Evolutionary conservation across 2,113 vertebrate genomes (phyloP).

Genomic region (Cryptoleucopteryx plumbea): DNA sequence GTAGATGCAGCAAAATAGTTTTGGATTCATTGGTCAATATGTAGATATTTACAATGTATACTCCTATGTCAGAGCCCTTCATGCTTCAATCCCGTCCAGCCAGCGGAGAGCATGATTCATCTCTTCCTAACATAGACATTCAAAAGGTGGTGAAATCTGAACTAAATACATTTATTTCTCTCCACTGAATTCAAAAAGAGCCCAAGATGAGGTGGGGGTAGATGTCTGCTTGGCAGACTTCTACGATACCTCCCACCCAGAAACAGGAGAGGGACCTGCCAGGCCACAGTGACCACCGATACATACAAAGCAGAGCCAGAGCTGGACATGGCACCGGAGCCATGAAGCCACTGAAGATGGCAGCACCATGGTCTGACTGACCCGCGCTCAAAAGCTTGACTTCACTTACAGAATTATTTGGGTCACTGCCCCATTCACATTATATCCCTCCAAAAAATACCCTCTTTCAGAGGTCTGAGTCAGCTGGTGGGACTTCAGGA

Average conservation of each 20-base stretch:
- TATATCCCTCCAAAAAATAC: background rate
- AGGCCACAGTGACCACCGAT: background rate
- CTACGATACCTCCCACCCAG: background rate
- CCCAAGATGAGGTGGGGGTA: background rate
- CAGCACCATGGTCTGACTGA: background rate
- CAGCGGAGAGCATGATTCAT: background rate
- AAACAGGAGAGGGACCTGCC: background rate
- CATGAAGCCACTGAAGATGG: accelerated
- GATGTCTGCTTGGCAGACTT: background rate
- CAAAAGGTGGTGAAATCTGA: background rate
- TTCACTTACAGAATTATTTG: background rate
- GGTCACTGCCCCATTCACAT: background rate
- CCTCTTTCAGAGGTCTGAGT: background rate
- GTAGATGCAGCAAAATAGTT: background rate
- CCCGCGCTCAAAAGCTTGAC: accelerated
- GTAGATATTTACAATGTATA: accelerated
- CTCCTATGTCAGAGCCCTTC: background rate
- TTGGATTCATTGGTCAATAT: background rate
- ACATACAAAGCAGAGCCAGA: background rate
- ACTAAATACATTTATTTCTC: background rate
- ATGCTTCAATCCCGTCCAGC: accelerated
- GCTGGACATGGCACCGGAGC: accelerated
- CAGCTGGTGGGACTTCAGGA: background rate
- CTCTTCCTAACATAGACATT: background rate
- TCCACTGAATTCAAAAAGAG: background rate